phyloP scores from a whole-genome alignment of 2,797 vertebrate species.

The Siniperca scherzeri region DNA sequence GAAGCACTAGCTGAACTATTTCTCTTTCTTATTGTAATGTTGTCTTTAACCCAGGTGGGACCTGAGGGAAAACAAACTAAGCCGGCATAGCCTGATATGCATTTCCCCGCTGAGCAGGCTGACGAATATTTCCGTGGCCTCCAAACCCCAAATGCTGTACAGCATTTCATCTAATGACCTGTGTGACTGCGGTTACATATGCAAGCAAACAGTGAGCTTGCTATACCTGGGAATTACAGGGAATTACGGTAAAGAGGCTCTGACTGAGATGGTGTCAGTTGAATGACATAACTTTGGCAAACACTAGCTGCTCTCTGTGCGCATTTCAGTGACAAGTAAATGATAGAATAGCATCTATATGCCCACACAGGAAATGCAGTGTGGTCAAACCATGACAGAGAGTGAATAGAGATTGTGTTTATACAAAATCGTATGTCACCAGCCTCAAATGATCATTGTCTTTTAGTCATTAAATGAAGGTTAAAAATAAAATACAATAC shows the following conservation, averaged over 20 bases:
- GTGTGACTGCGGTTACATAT: slow-evolving; percentile 22
- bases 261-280: slow-evolving; percentile 10
- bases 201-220: slow-evolving; percentile 20
- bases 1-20: slow-evolving; percentile 3
- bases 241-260: slow-evolving; percentile 24
- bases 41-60: slow-evolving; percentile 32
- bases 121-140: slow-evolving; percentile 22
- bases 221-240: slow-evolving; percentile 33
- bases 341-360: background rate
- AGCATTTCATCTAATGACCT: slow-evolving; percentile 30
- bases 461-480: background rate
- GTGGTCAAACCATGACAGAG: background rate
- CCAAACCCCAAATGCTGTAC: slow-evolving; percentile 24
- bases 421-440: background rate
- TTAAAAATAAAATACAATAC: background rate
- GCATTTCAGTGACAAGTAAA: slow-evolving; percentile 6
- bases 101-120: slow-evolving; percentile 13
- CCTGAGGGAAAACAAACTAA: slow-evolving; percentile 44
- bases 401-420: background rate
- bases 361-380: background rate
- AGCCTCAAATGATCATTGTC: background rate
- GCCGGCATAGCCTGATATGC: slow-evolving; percentile 28
- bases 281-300: slow-evolving; percentile 26
- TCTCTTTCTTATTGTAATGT: slow-evolving; percentile 15
- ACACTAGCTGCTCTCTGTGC: background rate